Percentiles rank a stretch among this genome's conserved stretches.
Conservation (phyloP, 2,888 invertebrate genomes). For the Aromia moschata region DNA sequence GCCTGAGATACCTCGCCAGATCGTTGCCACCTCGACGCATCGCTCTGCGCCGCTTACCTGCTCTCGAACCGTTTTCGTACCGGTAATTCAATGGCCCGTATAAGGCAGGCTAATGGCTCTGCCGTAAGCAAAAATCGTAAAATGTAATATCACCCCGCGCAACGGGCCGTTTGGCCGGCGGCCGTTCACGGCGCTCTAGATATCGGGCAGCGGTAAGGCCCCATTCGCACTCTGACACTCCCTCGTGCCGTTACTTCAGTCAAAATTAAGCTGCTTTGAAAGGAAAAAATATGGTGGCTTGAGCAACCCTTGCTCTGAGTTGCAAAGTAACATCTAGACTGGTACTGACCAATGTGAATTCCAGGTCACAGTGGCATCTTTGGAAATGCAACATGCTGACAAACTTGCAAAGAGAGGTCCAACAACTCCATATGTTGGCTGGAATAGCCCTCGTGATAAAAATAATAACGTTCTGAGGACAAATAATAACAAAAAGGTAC, state of each 20-base stretch:
- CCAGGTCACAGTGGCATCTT: too few relatives aligned
- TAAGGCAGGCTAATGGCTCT: slow-evolving; percentile 8
- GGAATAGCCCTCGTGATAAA: too few relatives aligned
- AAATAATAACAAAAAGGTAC: too few relatives aligned
- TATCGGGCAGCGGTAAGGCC: slow-evolving; percentile 6
- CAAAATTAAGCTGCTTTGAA: too few relatives aligned
- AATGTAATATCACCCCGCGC: slow-evolving; percentile 11
- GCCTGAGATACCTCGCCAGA: slow-evolving; percentile 5
- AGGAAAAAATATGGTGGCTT: too few relatives aligned
- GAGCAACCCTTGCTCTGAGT: too few relatives aligned
- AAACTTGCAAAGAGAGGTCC: too few relatives aligned
- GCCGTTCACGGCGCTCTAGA: neutral
- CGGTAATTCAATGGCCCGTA: slow-evolving; percentile 19
- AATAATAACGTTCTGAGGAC: too few relatives aligned
- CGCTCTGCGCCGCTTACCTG: neutral
- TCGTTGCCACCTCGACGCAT: slow-evolving; percentile 8
- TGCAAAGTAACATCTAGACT: too few relatives aligned
- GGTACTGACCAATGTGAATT: too few relatives aligned
- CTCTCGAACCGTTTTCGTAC: neutral
- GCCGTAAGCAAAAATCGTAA: slow-evolving; percentile 14
- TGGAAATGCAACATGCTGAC: too few relatives aligned
- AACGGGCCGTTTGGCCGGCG: slow-evolving; percentile 12
- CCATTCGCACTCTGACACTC: neutral
- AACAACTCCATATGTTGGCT: too few relatives aligned
- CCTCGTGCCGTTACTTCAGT: neutral